Evolutionary conservation across 2,113 vertebrate species (phyloP), one percentile per base, ranked within the genome.

Genomic region (Azemiops feae): DNA sequence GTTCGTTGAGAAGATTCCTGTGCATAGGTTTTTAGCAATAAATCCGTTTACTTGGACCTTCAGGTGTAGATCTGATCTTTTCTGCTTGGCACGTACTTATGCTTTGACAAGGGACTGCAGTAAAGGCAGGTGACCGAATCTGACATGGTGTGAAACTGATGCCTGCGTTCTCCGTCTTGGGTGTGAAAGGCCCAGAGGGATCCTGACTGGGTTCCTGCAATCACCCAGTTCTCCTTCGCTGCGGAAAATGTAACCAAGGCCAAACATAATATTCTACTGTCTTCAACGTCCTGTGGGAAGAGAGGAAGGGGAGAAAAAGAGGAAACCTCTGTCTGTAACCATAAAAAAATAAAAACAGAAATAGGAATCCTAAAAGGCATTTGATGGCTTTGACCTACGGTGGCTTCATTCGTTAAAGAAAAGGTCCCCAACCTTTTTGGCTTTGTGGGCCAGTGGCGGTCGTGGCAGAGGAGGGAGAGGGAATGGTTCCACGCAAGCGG

Each of bases 101-200:
- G 98, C 9, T 96, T 98, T 69, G 98, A 96, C 89, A 98, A 96
- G 10, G 96, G 97, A 94, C 97, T 98, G 93, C 98, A 99, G 94
- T 98, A 98, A 30, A 99, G 97, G 8, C 98, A 99, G 43, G 99
- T 99, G 95, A 99, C 94, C 0, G 99, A 98, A 89, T 99, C 99
- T 0, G 97, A 96, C 97, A 99, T 98, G 52, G 97, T 98, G 96
- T 98, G 98, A 86, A 99, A 97, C 45, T 92, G 96, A 93, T 99
- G 98, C 85, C 97, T 98, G 52, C 92, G 95, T 1, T 95, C 96
- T 87, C 93, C 87, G 88, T 98, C 98, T 89, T 95, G 96, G 0
- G 97, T 97, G 91, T 97, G 98, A 93, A 99, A 64, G 55, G 98
- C 97, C 92, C 99, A 96, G 14, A 99, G 96, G 47, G 97, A 97